phyloP scores from a whole-genome alignment of 2,888 invertebrate genomes.

The Athrips mouffetella region DNA sequence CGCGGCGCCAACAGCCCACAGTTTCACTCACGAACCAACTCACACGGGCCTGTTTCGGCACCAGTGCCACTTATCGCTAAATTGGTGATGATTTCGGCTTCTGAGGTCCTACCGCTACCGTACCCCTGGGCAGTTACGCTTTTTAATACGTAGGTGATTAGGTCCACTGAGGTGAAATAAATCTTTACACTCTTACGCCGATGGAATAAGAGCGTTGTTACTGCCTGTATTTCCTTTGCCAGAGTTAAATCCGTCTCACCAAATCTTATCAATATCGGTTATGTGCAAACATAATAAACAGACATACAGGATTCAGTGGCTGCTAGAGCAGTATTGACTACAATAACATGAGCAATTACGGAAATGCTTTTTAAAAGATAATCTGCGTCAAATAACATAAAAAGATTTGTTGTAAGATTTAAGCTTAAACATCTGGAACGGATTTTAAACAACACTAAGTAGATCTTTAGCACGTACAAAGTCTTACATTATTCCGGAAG shows the following conservation, averaged over 20 bases:
- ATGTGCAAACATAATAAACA: no score
- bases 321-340: no score
- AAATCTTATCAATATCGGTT: no score
- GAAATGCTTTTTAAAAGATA: no score
- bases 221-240: no score
- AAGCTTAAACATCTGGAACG: conserved; percentile 2
- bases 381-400: no score
- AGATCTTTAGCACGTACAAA: not conserved
- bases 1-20: conserved; percentile 71
- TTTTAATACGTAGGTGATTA: conserved; percentile 48
- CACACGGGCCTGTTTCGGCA: conserved; percentile 60
- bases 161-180: conserved; percentile 1
- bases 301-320: no score
- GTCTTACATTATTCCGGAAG: not conserved
- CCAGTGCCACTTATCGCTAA: conserved; percentile 56
- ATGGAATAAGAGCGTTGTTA: no score
- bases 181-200: no score
- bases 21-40: conserved; percentile 67
- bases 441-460: not conserved
- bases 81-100: conserved; percentile 71
- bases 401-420: no score
- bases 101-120: conserved; percentile 69
- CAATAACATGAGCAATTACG: no score
- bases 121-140: conserved; percentile 40
- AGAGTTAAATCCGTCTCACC: no score